Conservation (phyloP, 2,888 invertebrate species). For the Chesias legatella region DNA sequence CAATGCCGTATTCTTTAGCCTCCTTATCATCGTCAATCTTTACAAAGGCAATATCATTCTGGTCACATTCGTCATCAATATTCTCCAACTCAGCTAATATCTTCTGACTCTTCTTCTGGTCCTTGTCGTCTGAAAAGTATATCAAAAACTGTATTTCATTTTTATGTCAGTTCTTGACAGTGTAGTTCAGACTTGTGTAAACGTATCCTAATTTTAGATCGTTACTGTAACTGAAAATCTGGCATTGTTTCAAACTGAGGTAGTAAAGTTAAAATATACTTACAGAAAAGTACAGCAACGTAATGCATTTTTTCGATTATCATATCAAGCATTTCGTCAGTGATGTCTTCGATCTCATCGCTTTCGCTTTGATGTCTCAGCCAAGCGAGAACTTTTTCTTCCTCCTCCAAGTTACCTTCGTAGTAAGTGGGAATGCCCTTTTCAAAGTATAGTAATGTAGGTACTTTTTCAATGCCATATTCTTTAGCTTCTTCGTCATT, state of each 20-base stretch:
- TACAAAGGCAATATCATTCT: slow-evolving; percentile 94
- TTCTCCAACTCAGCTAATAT: slow-evolving; percentile 91
- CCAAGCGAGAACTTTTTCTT: slow-evolving; percentile 93
- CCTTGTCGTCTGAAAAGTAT: slow-evolving; percentile 89
- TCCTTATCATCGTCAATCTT: slow-evolving; percentile 94
- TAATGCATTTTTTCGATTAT: slow-evolving; percentile 93
- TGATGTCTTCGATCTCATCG: slow-evolving; percentile 96
- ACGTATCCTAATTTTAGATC: slow-evolving; percentile 18
- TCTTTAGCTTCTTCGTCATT: slow-evolving; percentile 94
- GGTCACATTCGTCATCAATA: slow-evolving; percentile 96
- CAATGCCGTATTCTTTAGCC: slow-evolving; percentile 94
- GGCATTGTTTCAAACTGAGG: slow-evolving; percentile 45
- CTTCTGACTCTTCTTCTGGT: slow-evolving; percentile 94
- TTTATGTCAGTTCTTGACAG: slow-evolving; percentile 71
- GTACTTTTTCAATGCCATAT: slow-evolving; percentile 94
- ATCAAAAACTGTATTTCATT: slow-evolving; percentile 74
- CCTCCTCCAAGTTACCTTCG: slow-evolving; percentile 92
- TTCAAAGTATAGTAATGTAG: slow-evolving; percentile 91
- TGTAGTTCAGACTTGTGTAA: slow-evolving; percentile 40
- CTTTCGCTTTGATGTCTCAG: slow-evolving; percentile 90
- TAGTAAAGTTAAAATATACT: slow-evolving; percentile 37
- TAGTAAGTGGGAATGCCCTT: slow-evolving; percentile 87
- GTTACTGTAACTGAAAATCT: slow-evolving; percentile 35
- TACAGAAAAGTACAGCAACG: slow-evolving; percentile 95
- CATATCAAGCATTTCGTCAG: slow-evolving; percentile 95